These are phyloP conservation scores for Cochlearius cochlearius DNA, from an alignment of 2,113 vertebrate genomes.

Conservation along the genomic window DNA sequence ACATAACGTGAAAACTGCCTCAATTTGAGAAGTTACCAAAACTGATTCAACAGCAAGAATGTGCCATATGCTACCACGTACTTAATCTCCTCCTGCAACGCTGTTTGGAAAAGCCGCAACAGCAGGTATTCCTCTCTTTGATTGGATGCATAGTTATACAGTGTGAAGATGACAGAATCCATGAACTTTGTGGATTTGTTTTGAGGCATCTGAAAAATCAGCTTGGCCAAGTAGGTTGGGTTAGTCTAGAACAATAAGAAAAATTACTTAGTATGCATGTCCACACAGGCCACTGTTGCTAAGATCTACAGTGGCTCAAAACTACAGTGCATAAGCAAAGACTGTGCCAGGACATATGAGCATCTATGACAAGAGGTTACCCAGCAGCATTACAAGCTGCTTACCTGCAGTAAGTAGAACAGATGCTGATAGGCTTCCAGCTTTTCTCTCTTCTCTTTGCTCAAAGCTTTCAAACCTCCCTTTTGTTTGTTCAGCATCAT, in stretches of 20 bases:
- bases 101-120: slow-evolving; percentile 93
- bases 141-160: slow-evolving; percentile 98
- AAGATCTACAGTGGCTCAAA: background rate
- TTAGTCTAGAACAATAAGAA: slow-evolving; percentile 84
- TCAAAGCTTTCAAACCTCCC: slow-evolving; percentile 94
- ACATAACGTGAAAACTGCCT: background rate
- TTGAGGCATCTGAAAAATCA: slow-evolving; percentile 99
- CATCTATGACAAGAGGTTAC: background rate
- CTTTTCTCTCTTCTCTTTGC: slow-evolving; percentile 95
- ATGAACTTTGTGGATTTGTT: slow-evolving; percentile 99
- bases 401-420: slow-evolving; percentile 93
- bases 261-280: background rate
- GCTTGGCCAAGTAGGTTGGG: slow-evolving; percentile 95
- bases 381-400: fast-evolving
- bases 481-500: slow-evolving; percentile 98
- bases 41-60: background rate
- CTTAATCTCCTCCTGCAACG: slow-evolving; percentile 98
- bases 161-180: slow-evolving; percentile 98
- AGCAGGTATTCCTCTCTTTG: slow-evolving; percentile 95
- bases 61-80: slow-evolving; percentile 46
- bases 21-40: background rate
- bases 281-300: background rate
- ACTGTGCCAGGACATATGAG: background rate
- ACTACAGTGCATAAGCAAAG: background rate
- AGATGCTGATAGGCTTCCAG: slow-evolving; percentile 95